Base-by-base conservation (phyloP, 2,888 invertebrate species). In the Rhagonycha fulva region DNA sequence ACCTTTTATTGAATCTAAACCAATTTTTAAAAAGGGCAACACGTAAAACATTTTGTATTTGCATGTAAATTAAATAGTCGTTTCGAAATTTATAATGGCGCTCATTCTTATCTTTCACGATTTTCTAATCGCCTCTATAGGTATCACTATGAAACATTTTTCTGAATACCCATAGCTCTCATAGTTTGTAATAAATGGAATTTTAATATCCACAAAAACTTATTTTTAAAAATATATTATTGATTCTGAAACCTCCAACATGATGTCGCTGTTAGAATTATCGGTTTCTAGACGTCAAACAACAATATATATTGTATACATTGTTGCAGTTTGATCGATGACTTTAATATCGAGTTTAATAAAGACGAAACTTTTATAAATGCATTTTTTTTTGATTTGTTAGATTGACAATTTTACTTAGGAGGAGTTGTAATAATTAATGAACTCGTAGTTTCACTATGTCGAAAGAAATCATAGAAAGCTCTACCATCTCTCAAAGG, bases 281-380 rank as follows among this genome's bases (percentile, higher is more conserved):
- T 61, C 68, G 62, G 68, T 62, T 67, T 61, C 28, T 68, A 32
- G 69, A 69, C 70, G 74, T 69, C 74, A 70, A 70, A 74, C 74
- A 74, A 74, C 70, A 71, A 74, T 74, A 66, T 47, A 47, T 61
- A 74, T 74, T 67, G 60, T 67, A 70, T 74, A 70, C 61, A 74
- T 67, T 70, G 74, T 74, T 70, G 61, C 62, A 76, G 72, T 77
- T 77, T 77, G 77, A 77, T 77, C 72, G 77, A 77, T 77, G 75
- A 60, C 71, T 77, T 75, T 75, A 77, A 77, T 77, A 77, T 77
- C 75, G 62, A 32, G 32, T 74, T 70, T 74, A 74, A 74, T 74
- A 71, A 67, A 66, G 70, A 61, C 66, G 70, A 70, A 67, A 74
- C 30, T n/a, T 30, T 61, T 69, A 73, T 68, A 73, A 73, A 73